Evolutionary conservation across 2,888 invertebrate genomes (phyloP), one percentile per base, ranked within the genome.

Genomic region (Tetranychus truncatus): DNA sequence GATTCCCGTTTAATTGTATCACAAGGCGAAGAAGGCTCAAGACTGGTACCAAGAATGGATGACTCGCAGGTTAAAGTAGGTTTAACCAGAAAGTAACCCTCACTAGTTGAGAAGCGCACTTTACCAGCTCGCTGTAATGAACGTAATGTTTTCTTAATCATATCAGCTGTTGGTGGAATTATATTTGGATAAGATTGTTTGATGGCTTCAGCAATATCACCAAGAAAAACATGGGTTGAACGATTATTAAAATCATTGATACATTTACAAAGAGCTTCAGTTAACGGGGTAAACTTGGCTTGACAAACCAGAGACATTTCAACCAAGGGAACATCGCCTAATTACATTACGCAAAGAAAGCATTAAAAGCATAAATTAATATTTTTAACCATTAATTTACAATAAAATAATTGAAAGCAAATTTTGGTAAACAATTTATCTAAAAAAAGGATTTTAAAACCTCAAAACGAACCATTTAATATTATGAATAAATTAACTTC

Each of bases 181-280:
- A 69, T 69, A 24, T 69, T 20, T 20, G 69, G 20, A 24, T 69
- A 69, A 24, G 20, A 20, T 24, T 11, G 21, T 20, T 21, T 18
- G 8, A 69, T 24, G 11, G 20, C 18, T 11, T 69, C 69, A 9
- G n/a, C 11, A 20, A 69, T 24, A 20, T 69, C 69, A 9, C 69
- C 69, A 20, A 20, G 34, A 69, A 69, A 69, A 69, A n/a, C 11
- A 24, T 20, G 11, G 11, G 11, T 11, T 24, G 21, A 20, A 8
- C 21, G 69, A 11, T 69, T 18, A 69, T 69, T 69, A 24, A 24
- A 24, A 20, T 69, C 69, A 69, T 69, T 24, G 69, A 69, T 69
- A 69, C 69, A 69, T 24, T 24, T 69, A 24, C 34, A 72, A 20
- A 72, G 34, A 45, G 72, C 72, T 72, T 72, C 72, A 8, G 72